Base-by-base conservation (phyloP, 2,797 vertebrate species). In the Momotus momota region DNA sequence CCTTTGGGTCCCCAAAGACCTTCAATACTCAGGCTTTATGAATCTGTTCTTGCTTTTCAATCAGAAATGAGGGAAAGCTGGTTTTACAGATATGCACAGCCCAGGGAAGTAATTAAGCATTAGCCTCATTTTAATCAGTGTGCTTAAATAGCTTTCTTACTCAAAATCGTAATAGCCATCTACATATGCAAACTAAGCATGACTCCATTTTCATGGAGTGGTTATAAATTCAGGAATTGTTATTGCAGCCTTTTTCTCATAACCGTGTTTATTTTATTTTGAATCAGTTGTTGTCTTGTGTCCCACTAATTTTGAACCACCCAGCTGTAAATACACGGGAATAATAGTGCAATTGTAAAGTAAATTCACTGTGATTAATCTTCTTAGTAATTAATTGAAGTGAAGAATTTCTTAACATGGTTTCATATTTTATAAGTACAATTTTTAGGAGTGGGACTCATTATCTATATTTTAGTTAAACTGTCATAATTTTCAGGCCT, bases 381-480 rank as follows among this genome's bases (percentile, higher is more conserved):
- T 78, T 74, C 58, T 40, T 66, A 84, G 45, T 79, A 81, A 86
- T 81, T 54, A 88, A 89, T 87, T 62, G 84, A 74, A 66, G 9
- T 31, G 31, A 92, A 91, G 4, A 73, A 48, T 33, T 45, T 74
- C 31, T 86, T 86, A 92, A 65, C 26, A 10, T 52, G 15, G 21
- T 25, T 94, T 82, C 38, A 8, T 77, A 55, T 75, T 91, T 81
- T 74, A 45, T 38, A 79, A 17, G 15, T 52, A 13, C 67, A 66
- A 51, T 84, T 75, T 94, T 85, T 73, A 85, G 40, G 31, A 80
- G 14, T 70, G 35, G 19, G 27, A 73, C 31, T 62, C 48, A 80
- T 93, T 92, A 88, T 40, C 71, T 62, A 5, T 54, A 51, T 89
- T 87, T 80, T 85, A 91, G 86, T 94, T 85, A 85, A 92, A 46